A percentile compares a stretch with the other conserved stretches of the same genome.
Evolutionary conservation across 2,888 invertebrate species (phyloP).

Genomic region (Eristalis arbustorum): DNA sequence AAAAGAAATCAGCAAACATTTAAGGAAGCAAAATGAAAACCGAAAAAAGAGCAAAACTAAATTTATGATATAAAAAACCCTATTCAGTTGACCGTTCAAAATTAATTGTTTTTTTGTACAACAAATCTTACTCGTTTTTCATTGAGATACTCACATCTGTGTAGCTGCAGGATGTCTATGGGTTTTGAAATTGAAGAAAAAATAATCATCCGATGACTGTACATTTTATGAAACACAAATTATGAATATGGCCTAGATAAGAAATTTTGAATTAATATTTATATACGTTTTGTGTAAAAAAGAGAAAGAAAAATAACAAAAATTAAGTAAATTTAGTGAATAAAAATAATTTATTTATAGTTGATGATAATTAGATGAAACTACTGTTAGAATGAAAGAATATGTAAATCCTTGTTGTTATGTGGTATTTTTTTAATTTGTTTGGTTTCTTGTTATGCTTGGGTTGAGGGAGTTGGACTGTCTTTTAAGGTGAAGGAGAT

Average conservation of each 20-base stretch:
- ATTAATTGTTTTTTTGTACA: conserved; percentile 64
- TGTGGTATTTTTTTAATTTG: not conserved
- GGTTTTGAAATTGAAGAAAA: not conserved
- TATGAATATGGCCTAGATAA: conserved; percentile 34
- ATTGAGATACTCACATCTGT: not conserved
- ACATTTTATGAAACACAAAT: conserved; percentile 48
- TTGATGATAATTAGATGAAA: not conserved
- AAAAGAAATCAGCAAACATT: conserved; percentile 8
- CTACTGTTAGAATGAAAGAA: not conserved
- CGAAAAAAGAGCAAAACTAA: conserved; percentile 12
- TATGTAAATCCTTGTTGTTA: not conserved
- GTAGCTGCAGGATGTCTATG: not conserved
- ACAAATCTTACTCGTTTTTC: conserved; percentile 15
- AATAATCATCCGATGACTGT: conserved; percentile 57
- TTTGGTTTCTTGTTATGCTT: not conserved
- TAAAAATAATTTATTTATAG: not conserved
- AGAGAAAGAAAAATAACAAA: conserved; percentile 17
- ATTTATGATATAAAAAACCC: not conserved
- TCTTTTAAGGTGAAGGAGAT: not conserved
- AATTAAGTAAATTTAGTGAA: conserved; percentile 8
- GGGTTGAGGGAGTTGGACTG: not conserved
- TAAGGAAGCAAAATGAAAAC: conserved; percentile 14
- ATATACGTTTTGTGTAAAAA: conserved; percentile 58
- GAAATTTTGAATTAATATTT: conserved; percentile 47
- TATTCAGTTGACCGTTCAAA: conserved; percentile 46